A percentile compares a stretch with the other conserved stretches of the same genome.
Evolutionary conservation across 2,113 vertebrate species (phyloP).

Genomic region (Eira barbara): DNA sequence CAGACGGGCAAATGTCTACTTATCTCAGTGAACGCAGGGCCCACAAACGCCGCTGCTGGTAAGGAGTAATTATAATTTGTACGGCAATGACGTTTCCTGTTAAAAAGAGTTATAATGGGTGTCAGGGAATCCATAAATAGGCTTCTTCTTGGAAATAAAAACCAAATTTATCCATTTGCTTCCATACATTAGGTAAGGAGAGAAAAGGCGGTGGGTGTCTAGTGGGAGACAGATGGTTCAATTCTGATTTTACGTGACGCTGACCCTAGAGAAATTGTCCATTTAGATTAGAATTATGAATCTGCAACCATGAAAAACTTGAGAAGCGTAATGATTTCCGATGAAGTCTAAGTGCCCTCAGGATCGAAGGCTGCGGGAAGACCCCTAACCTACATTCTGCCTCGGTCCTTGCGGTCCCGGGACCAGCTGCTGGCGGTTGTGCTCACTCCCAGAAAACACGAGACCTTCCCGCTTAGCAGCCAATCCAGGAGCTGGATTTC

Average conservation of each 20-base stretch:
- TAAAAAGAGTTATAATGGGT: conserved; percentile 8
- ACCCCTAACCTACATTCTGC: not conserved
- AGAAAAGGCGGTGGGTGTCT: not conserved
- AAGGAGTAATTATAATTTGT: conserved; percentile 17
- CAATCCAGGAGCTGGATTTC: conserved; percentile 73
- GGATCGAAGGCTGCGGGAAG: not conserved
- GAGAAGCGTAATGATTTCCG: conserved; percentile 10
- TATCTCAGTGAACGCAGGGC: not conserved
- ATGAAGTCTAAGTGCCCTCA: not conserved
- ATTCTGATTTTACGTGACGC: not conserved
- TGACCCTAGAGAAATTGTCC: not conserved
- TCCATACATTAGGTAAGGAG: not conserved
- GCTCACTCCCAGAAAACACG: not conserved
- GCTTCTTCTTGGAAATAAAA: conserved; percentile 44
- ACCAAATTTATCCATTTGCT: not conserved
- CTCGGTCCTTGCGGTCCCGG: not conserved
- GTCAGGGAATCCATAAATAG: not conserved
- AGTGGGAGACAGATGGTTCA: not conserved
- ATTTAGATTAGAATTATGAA: conserved; percentile 32
- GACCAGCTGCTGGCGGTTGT: not conserved
- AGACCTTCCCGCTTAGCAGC: conserved; percentile 54
- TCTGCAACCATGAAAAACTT: not conserved
- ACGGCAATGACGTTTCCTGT: not conserved
- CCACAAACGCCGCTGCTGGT: not conserved
- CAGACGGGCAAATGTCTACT: not conserved